Evolutionary conservation across 1,140 invertebrate genomes (phyloP), one percentile per base, ranked within the genome.

Genomic region (Gryllus bimaculatus): DNA sequence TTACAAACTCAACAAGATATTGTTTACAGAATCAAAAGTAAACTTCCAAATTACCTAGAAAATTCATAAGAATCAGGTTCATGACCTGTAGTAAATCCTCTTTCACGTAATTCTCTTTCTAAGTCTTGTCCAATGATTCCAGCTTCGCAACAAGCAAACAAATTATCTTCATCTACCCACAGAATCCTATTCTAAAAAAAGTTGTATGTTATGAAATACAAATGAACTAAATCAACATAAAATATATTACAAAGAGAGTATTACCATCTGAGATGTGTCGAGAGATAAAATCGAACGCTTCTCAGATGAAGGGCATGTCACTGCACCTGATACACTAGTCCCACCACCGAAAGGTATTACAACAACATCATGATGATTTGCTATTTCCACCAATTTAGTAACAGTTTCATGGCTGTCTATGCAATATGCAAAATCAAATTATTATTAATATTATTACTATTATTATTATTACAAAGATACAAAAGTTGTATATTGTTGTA

Each of bases 61-160:
- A 99, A 99, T 87, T 99, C 98, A 85, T 96, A 97, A 8, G 96
- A 98, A 85, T 99, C 98, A 0, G 98, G 98, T 85, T 99, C 98
- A 86, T 99, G 98, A 0, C 95, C 95, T 8, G 93, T 91, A 4
- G 95, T 96, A 80, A 92, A 91, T 0, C 94, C 94, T 54, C 90
- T 84, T 4, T 89, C 85, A 12, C 90, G 88, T 79, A 96, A 87
- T 83, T 93, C 92, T 0, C 91, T 86, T 85, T 97, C 95, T 77
- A 97, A 86, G 86, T 99, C 96, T 86, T 99, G 97, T 0, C 98
- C 98, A 79, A 98, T 92, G 80, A 99, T 97, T 12, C 97, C 97
- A 47, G 94, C 88, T 86, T 99, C 94, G 82, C 93, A 92, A 84
- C 93, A 92, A 7, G 90, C 92, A 0, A 93, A 90, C 79, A 97